phyloP scores from a whole-genome alignment of 2,888 invertebrate species.

The Drosophila rellima region DNA sequence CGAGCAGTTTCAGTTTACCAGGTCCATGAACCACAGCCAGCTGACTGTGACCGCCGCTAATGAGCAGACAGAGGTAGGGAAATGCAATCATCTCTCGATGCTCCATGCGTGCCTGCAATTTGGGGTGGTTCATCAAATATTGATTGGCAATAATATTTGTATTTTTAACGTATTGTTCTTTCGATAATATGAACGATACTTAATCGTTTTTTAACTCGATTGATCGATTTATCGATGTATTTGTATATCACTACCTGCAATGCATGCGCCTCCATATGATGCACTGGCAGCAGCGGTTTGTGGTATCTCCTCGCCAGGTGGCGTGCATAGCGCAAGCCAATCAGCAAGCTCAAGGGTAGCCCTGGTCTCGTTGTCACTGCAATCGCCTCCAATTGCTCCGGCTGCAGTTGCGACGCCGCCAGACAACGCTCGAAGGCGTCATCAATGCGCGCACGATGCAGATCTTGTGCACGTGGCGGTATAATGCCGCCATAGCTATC shows the following conservation, averaged over 20 bases:
- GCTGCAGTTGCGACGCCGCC: constrained; percentile 87
- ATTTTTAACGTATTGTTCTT: too few species aligned
- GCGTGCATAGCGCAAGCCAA: constrained; percentile 94
- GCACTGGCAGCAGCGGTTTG: constrained; percentile 96
- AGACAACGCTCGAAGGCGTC: constrained; percentile 90
- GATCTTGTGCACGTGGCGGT: constrained; percentile 92
- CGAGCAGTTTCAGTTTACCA: constrained; percentile 92
- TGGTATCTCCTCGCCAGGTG: constrained; percentile 88
- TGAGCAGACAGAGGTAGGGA: constrained; percentile 95
- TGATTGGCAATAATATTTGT: not conserved
- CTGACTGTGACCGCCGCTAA: constrained; percentile 97
- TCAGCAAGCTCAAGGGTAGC: constrained; percentile 89
- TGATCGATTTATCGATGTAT: too few species aligned
- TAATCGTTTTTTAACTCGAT: too few species aligned
- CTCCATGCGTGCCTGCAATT: constrained; percentile 92
- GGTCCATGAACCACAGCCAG: constrained; percentile 91
- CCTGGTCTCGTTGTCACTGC: constrained; percentile 96
- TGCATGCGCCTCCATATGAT: constrained; percentile 99
- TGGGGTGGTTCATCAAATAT: not conserved
- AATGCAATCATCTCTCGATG: constrained; percentile 88
- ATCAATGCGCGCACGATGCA: constrained; percentile 93
- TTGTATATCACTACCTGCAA: constrained; percentile 89
- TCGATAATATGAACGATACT: too few species aligned
- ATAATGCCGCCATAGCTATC: constrained; percentile 91
- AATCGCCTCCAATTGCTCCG: constrained; percentile 92